Evolutionary conservation across 2,888 invertebrate species (phyloP).

Genomic region (Hesperia comma): DNA sequence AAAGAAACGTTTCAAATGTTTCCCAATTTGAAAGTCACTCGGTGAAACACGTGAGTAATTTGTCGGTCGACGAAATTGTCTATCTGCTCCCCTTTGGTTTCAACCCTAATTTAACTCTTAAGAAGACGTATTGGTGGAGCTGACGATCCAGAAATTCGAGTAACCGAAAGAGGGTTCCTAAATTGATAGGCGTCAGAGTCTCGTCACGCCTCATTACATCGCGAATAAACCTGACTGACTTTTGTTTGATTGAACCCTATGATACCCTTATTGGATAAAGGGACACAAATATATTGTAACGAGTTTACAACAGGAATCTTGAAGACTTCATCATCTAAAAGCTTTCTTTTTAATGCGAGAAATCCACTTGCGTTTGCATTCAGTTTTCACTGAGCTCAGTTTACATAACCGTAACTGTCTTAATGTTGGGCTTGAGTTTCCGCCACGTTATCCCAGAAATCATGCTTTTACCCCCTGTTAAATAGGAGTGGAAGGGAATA

Average conservation of each 20-base stretch:
- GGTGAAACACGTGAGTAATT: slow-evolving; percentile 53
- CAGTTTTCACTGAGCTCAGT: no score
- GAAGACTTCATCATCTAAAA: no score
- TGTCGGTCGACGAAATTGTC: slow-evolving; percentile 59
- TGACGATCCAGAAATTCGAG: slow-evolving; percentile 71
- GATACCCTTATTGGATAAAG: background rate
- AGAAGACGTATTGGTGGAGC: slow-evolving; percentile 69
- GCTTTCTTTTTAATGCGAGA: no score
- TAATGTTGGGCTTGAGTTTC: no score
- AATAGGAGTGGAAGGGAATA: no score
- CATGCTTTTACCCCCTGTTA: no score
- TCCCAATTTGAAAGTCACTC: slow-evolving; percentile 47
- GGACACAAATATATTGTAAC: background rate
- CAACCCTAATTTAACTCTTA: slow-evolving; percentile 77
- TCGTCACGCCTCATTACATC: slow-evolving; percentile 63
- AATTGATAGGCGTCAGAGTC: slow-evolving; percentile 71
- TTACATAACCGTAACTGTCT: no score
- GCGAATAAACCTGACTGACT: slow-evolving; percentile 51
- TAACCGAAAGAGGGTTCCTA: slow-evolving; percentile 60
- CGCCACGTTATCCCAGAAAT: no score
- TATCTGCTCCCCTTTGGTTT: slow-evolving; percentile 66
- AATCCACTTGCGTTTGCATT: no score
- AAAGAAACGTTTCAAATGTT: slow-evolving; percentile 2
- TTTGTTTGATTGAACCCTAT: slow-evolving; percentile 22
- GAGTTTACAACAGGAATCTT: background rate